These are phyloP conservation scores for Calvadosia cruxmelitensis DNA, from an alignment of 30 jellyfish, hydroid and myxozoan species.

Conservation along the genomic window DNA sequence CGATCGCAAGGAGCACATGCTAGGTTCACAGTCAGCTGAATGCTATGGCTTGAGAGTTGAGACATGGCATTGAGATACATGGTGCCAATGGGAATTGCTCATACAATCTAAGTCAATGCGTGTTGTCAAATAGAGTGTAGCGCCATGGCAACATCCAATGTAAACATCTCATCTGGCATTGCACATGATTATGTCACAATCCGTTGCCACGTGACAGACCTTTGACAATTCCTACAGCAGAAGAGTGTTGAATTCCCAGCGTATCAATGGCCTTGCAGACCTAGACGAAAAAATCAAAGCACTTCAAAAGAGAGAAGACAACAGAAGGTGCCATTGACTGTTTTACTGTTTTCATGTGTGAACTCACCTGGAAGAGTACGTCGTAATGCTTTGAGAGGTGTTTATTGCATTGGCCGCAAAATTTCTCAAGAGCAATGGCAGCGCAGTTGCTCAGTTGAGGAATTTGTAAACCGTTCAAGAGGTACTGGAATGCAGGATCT, in stretches of 20 bases:
- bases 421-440: slow-evolving; percentile 55
- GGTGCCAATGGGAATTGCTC: no score
- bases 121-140: no score
- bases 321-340: neutral
- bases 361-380: slow-evolving; percentile 26
- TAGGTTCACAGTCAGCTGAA: no score
- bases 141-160: no score
- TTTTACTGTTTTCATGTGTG: neutral
- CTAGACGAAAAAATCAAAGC: slow-evolving; percentile 1
- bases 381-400: slow-evolving; percentile 25
- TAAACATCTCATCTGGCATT: no score
- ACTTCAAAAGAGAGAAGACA: neutral
- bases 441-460: slow-evolving; percentile 51
- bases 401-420: slow-evolving; percentile 40
- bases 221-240: slow-evolving; percentile 32
- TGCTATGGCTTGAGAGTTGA: no score
- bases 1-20: no score
- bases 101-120: no score
- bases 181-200: no score
- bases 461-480: slow-evolving; percentile 52
- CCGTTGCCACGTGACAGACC: no score
- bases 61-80: no score
- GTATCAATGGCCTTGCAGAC: slow-evolving; percentile 68
- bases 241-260: slow-evolving; percentile 31
- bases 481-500: slow-evolving; percentile 62